Base-by-base conservation (phyloP, 2,797 vertebrate species). In the Sardinella longiceps region DNA sequence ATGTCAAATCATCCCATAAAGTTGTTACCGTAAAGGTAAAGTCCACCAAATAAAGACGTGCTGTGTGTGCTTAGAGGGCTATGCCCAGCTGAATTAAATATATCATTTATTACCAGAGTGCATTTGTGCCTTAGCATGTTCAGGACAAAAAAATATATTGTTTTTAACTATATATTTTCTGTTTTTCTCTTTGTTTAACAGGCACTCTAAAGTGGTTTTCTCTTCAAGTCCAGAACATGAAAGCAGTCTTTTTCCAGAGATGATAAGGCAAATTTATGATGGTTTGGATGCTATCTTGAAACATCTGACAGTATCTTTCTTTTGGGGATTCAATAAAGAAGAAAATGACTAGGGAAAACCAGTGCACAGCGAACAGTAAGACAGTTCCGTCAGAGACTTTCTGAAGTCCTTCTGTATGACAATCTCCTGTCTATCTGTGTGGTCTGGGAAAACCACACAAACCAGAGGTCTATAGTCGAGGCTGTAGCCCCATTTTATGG, bases 401-500 rank as follows among this genome's bases (percentile, higher is more conserved):
- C 10, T 14, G 6, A 43, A 77, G 20, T 77, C 20, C 33, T 43
- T 39, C 70, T 77, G 70, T 77, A 77, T 77, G 70, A 77, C 18
- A 20, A 77, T 77, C 18, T 43, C 70, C 33, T 43, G 20, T 77
- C 37, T 18, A 18, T 33, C 30, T 90, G 85, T 87, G 80, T 90
- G 89, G 92, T 91, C 92, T 91, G 88, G 86, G 87, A 83, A 86
- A 88, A 91, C 91, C 91, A 89, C 93, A 92, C 90, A 87, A 89
- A 89, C 87, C 88, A 83, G 81, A 89, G 88, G 90, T 88, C 88
- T 93, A 91, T 90, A 92, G 91, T 88, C 92, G 87, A 93, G 91
- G 91, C 88, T 87, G 85, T 90, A 87, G 82, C 90, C 88, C 87
- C 91, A 85, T 94, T 95, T 93, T 95, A 95, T 95, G 95, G 95